phyloP scores from a whole-genome alignment of 2,888 invertebrate genomes.

The Eilema griseolum region DNA sequence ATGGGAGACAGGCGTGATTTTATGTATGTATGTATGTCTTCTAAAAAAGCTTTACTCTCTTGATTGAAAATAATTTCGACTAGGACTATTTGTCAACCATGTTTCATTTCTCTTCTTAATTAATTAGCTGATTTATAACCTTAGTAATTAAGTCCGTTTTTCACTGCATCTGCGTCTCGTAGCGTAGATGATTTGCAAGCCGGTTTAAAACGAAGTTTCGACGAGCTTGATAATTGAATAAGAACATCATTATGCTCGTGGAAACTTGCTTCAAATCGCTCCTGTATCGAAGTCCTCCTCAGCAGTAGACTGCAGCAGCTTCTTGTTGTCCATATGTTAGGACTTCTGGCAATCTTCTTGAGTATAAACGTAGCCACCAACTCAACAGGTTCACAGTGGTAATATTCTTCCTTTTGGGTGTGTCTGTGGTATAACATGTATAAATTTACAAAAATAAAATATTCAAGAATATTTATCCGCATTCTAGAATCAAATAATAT shows the following conservation, averaged over 20 bases:
- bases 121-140: not conserved
- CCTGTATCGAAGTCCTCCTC: conserved; percentile 11
- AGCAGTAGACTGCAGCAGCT: not conserved
- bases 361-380: too few relatives aligned
- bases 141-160: not conserved
- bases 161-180: not conserved
- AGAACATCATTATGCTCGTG: conserved; percentile 28
- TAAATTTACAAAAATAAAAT: too few relatives aligned
- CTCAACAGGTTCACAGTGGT: not conserved
- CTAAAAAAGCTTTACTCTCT: not conserved
- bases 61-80: not conserved
- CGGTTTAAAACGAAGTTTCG: conserved; percentile 28
- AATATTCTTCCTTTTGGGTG: not conserved
- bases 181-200: conserved; percentile 17
- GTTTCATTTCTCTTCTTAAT: not conserved
- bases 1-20: too few relatives aligned
- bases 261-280: conserved; percentile 31
- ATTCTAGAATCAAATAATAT: too few relatives aligned
- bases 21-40: too few relatives aligned
- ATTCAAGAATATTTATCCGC: too few relatives aligned
- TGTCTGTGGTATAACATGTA: too few relatives aligned
- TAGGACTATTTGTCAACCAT: not conserved
- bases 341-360: not conserved
- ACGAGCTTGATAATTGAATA: conserved; percentile 30
- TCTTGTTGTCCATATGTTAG: not conserved